Evolutionary conservation across 2,113 vertebrate species (phyloP).

Genomic region (Myotis lucifugus): DNA sequence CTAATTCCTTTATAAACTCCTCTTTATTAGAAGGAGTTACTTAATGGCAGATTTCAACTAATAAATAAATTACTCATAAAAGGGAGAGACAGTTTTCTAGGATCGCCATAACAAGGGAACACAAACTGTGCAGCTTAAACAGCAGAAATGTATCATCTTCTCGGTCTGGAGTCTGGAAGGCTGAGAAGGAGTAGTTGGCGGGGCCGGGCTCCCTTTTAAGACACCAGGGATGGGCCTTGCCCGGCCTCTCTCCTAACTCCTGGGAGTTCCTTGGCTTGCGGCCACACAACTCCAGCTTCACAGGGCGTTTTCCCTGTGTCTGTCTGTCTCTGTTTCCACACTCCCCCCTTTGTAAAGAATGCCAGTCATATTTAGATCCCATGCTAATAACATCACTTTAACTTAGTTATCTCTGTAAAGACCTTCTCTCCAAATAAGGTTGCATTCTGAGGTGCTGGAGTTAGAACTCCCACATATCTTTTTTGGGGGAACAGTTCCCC

Average conservation of each 20-base stretch:
- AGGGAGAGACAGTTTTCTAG: background rate
- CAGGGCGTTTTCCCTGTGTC: accelerated
- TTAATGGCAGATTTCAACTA: background rate
- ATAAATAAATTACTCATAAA: background rate
- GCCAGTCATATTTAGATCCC: background rate
- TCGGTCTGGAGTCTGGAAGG: background rate
- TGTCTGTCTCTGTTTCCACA: background rate
- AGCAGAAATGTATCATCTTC: accelerated
- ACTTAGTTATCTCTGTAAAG: background rate
- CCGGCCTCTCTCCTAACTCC: background rate
- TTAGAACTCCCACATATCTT: background rate
- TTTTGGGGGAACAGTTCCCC: background rate
- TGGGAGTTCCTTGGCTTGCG: background rate
- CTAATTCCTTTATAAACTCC: background rate
- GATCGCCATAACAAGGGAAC: background rate
- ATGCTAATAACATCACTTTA: background rate
- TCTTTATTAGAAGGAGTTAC: background rate
- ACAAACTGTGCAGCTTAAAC: background rate
- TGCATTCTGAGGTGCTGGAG: background rate
- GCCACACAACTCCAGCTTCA: too few species aligned
- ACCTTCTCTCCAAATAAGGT: background rate
- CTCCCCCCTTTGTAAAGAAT: background rate
- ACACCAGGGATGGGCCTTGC: background rate
- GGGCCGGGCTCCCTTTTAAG: background rate
- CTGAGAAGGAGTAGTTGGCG: background rate